Conservation (phyloP, 2,113 vertebrate genomes). For the Mesocricetus auratus region DNA sequence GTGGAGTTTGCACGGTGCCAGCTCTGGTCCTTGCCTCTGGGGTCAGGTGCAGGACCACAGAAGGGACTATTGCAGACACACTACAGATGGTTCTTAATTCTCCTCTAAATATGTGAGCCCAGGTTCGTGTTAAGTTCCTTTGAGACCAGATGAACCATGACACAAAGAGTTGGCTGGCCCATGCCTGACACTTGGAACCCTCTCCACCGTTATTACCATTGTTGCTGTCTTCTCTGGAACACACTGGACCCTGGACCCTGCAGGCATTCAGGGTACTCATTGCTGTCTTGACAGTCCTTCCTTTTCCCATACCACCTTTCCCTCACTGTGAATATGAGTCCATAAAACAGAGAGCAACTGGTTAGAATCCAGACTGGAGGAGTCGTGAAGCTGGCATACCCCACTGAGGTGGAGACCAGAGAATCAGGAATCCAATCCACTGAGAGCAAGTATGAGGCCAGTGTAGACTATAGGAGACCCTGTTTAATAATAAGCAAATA, state of each 20-base stretch:
- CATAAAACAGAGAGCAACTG: neutral
- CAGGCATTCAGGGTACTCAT: neutral
- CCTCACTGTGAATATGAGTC: neutral
- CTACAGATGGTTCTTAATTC: neutral
- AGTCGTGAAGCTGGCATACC: neutral
- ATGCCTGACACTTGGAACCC: neutral
- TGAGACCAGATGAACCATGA: too few relatives aligned
- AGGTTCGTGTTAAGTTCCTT: accelerated
- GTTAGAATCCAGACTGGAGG: neutral
- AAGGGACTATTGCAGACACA: too few relatives aligned
- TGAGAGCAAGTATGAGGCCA: accelerated
- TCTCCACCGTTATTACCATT: accelerated
- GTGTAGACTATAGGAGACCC: neutral
- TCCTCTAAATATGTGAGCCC: neutral
- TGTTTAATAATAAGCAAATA: neutral
- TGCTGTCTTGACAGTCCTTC: too few relatives aligned
- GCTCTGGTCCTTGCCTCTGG: neutral
- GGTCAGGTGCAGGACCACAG: accelerated
- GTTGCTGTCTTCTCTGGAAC: neutral
- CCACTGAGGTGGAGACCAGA: neutral
- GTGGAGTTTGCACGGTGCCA: neutral
- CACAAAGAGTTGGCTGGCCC: accelerated
- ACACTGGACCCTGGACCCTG: too few relatives aligned
- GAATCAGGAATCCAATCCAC: too few relatives aligned
- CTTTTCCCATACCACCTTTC: neutral